A percentile compares a stretch with the other conserved stretches of the same genome.
phyloP scores from a whole-genome alignment of 1,140 invertebrate genomes.

The Centruroides vittatus region DNA sequence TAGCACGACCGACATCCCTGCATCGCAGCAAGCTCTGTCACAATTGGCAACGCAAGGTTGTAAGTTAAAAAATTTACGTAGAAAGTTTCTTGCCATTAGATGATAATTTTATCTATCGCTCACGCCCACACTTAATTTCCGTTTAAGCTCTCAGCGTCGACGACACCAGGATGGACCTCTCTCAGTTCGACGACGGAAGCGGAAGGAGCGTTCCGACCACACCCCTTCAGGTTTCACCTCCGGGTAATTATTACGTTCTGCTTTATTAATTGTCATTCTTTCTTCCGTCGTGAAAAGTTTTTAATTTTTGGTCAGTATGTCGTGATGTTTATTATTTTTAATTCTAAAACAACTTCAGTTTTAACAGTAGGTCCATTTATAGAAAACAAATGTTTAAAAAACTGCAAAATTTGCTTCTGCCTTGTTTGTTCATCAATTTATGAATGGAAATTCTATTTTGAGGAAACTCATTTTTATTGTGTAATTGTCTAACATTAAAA shows the following conservation, averaged over 20 bases:
- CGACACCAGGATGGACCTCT: slow-evolving; percentile 57
- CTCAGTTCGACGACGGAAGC: slow-evolving; percentile 47
- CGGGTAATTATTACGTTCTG: neutral
- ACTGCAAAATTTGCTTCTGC: too few species aligned
- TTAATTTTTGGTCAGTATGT: too few species aligned
- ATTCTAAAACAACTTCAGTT: too few species aligned
- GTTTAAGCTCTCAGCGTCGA: slow-evolving; percentile 41
- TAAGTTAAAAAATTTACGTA: slow-evolving; percentile 12
- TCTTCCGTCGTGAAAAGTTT: too few species aligned
- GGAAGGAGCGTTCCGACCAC: slow-evolving; percentile 54
- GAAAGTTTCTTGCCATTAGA: neutral
- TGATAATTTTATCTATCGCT: neutral
- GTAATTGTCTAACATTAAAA: too few species aligned
- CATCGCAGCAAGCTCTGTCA: slow-evolving; percentile 25
- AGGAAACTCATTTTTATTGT: too few species aligned
- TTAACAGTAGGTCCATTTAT: too few species aligned
- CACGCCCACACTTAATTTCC: neutral
- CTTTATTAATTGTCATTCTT: too few species aligned
- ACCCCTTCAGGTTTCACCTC: slow-evolving; percentile 53
- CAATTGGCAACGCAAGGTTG: slow-evolving; percentile 40
- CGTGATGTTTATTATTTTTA: too few species aligned
- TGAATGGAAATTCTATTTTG: too few species aligned
- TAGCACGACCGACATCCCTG: slow-evolving; percentile 28
- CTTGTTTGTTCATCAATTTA: too few species aligned
- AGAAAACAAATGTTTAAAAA: too few species aligned